phyloP scores from a whole-genome alignment of 2,113 vertebrate species.

The Salvelinus alpinus region DNA sequence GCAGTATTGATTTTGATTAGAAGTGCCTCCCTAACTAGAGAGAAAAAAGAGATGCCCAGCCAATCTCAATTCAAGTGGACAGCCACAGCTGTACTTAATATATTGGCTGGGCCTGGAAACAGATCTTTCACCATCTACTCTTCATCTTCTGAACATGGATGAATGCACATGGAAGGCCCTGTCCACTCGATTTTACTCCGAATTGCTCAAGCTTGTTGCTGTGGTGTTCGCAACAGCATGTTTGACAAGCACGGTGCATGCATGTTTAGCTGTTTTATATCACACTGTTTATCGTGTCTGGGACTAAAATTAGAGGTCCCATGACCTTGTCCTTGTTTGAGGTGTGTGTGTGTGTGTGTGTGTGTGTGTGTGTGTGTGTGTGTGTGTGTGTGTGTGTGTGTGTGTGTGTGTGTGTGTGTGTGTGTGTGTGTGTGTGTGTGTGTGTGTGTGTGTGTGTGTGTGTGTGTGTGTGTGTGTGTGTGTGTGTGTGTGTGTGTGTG shows the following conservation, averaged over 20 bases:
- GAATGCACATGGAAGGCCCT: neutral
- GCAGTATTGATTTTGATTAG: neutral
- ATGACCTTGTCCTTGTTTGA: neutral
- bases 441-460: neutral
- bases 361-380: constrained; percentile 6
- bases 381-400: neutral
- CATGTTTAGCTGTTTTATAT: neutral
- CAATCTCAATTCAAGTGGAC: neutral
- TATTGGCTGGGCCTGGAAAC: neutral
- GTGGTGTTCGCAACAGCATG: neutral
- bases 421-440: neutral
- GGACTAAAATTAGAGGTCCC: neutral
- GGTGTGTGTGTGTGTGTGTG: neutral
- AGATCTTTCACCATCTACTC: neutral
- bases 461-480: no score
- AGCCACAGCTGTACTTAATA: constrained; percentile 5
- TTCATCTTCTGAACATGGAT: neutral
- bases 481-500: no score
- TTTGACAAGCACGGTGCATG: no score
- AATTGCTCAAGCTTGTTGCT: neutral
- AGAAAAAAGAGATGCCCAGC: neutral
- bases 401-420: neutral
- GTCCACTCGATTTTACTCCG: neutral
- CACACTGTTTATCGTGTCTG: neutral
- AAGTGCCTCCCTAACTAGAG: neutral